These are phyloP conservation scores for Quadroppia sp. DNA, from an alignment of 2,888 invertebrate genomes.

Conservation along the genomic window DNA sequence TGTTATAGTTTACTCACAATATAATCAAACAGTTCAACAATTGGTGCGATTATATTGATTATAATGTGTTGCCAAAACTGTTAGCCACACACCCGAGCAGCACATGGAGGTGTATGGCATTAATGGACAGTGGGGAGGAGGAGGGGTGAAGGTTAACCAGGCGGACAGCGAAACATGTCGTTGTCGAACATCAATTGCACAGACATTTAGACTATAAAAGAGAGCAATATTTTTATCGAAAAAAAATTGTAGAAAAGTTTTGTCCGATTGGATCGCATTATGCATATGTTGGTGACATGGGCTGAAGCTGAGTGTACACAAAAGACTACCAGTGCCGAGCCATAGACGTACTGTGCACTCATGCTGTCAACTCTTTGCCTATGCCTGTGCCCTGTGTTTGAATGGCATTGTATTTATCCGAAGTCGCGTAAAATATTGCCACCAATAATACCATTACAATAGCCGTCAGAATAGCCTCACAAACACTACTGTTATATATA, in stretches of 20 bases:
- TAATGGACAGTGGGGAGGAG: not conserved
- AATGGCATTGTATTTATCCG: conserved; percentile 11
- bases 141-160: conserved; percentile 21
- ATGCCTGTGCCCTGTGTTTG: not conserved
- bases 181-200: conserved; percentile 1
- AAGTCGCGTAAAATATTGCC: conserved; percentile 32
- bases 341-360: not conserved
- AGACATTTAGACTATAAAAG: not conserved
- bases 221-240: too few species aligned
- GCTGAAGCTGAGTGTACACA: conserved; percentile 14
- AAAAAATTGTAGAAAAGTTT: too few species aligned
- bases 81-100: too few species aligned
- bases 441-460: conserved; percentile 17
- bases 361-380: conserved; percentile 27
- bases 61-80: not conserved
- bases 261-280: not conserved
- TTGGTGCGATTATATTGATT: not conserved
- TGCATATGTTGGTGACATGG: conserved; percentile 31
- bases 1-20: not conserved
- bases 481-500: not conserved
- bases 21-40: not conserved
- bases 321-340: not conserved
- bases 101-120: not conserved
- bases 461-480: not conserved
- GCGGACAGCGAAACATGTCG: conserved; percentile 19